Conservation (phyloP, 2,888 invertebrate species). For the Crepidodera aurea region DNA sequence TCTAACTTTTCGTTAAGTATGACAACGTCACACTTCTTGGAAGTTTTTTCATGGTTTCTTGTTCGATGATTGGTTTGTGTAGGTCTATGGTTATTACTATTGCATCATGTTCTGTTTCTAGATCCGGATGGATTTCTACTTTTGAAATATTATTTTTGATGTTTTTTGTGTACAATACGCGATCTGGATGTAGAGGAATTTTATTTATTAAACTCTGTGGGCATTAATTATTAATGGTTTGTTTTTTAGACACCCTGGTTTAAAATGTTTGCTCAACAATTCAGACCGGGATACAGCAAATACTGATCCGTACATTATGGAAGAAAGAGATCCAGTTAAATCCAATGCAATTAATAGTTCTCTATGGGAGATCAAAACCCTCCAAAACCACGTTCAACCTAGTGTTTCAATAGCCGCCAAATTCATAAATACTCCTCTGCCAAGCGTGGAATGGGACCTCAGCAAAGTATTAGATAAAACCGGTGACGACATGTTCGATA, state of each 20-base stretch:
- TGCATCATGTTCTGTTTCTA: too few species aligned
- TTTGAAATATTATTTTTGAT: too few species aligned
- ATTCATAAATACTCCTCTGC: constrained; percentile 73
- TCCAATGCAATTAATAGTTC: constrained; percentile 88
- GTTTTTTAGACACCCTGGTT: constrained; percentile 78
- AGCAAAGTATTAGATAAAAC: constrained; percentile 71
- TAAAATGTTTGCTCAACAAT: constrained; percentile 72
- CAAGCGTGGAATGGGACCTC: constrained; percentile 74
- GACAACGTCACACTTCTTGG: too few species aligned
- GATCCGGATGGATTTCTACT: too few species aligned
- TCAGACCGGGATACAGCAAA: constrained; percentile 62
- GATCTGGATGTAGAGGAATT: too few species aligned
- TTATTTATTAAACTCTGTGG: too few species aligned
- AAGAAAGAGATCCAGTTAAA: constrained; percentile 79
- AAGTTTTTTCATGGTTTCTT: too few species aligned
- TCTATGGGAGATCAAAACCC: constrained; percentile 89
- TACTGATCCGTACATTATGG: constrained; percentile 85
- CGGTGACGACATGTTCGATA: constrained; percentile 76
- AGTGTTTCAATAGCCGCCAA: constrained; percentile 76
- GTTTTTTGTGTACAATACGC: too few species aligned
- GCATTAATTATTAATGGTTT: too few species aligned
- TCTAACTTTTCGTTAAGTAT: too few species aligned
- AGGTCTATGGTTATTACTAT: too few species aligned
- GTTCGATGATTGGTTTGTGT: too few species aligned
- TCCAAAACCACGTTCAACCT: constrained; percentile 78